A percentile compares a stretch with the other conserved stretches of the same genome.
Conservation (phyloP, 2,113 vertebrate species). For the Nansenia antarctica region DNA sequence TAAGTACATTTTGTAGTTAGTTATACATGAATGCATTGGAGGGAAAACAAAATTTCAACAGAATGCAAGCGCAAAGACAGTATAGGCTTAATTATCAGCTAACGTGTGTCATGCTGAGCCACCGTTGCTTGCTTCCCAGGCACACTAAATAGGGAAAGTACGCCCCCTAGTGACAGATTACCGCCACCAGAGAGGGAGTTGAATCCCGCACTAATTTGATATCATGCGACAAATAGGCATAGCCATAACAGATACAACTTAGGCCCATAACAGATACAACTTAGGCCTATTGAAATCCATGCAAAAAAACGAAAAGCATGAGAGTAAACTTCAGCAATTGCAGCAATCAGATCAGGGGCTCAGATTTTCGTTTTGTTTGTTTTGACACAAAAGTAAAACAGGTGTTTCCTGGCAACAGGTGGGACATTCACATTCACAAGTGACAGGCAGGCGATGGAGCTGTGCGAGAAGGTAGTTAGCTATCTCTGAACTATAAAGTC, state of each 20-base stretch:
- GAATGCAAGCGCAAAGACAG: background rate
- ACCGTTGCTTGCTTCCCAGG: background rate
- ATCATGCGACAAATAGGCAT: too few relatives aligned
- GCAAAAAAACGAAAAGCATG: too few relatives aligned
- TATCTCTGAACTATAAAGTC: background rate
- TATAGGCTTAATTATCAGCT: background rate
- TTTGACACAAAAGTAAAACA: slow-evolving; percentile 10
- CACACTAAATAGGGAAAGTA: background rate
- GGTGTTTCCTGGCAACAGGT: slow-evolving; percentile 41
- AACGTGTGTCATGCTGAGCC: background rate
- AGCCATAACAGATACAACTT: background rate
- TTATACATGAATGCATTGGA: background rate
- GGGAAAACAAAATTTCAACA: background rate
- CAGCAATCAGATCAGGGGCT: background rate
- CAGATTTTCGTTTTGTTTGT: slow-evolving; percentile 14
- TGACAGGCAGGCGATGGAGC: slow-evolving; percentile 28
- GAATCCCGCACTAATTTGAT: background rate
- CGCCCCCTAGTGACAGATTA: background rate
- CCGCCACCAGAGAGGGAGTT: background rate
- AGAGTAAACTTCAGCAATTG: too few relatives aligned
- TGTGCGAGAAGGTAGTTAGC: slow-evolving; percentile 23
- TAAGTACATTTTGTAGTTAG: background rate
- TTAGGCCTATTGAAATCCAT: background rate
- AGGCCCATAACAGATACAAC: background rate
- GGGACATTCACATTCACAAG: background rate